A percentile compares a stretch with the other conserved stretches of the same genome.
phyloP scores from a whole-genome alignment of 2,888 invertebrate genomes.

The Lasioglossum vierecki region DNA sequence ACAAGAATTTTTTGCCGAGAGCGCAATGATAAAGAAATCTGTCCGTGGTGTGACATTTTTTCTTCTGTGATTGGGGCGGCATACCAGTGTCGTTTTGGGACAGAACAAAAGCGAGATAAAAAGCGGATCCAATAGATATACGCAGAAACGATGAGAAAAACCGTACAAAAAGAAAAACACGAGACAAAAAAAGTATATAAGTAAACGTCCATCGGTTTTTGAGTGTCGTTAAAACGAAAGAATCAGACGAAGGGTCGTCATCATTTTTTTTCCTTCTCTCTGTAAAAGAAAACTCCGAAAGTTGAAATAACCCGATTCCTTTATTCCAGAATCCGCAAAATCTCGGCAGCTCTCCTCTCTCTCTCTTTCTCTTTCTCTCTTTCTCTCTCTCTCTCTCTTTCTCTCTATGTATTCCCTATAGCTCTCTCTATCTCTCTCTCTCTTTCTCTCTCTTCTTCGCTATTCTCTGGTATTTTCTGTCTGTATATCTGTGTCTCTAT shows the following conservation, averaged over 20 bases:
- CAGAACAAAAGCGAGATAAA: conserved; percentile 70
- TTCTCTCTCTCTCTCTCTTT: conserved; percentile 19
- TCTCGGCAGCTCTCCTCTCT: too few relatives aligned
- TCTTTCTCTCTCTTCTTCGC: conserved; percentile 29
- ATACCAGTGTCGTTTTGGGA: conserved; percentile 86
- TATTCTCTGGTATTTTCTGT: neutral
- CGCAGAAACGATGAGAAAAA: conserved; percentile 85
- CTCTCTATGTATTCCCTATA: conserved; percentile 23
- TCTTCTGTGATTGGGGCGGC: conserved; percentile 94
- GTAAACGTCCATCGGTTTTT: conserved; percentile 87
- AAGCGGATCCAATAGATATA: conserved; percentile 74
- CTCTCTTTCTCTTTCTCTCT: neutral
- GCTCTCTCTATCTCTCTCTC: conserved; percentile 1
- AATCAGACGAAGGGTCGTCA: conserved; percentile 80
- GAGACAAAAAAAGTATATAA: conserved; percentile 29
- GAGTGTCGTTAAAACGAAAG: conserved; percentile 88
- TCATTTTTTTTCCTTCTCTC: conserved; percentile 81
- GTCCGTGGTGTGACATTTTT: conserved; percentile 92
- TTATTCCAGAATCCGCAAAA: too few relatives aligned
- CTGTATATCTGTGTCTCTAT: neutral
- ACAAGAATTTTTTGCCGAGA: conserved; percentile 76
- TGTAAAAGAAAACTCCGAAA: conserved; percentile 40
- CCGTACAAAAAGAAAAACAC: conserved; percentile 33
- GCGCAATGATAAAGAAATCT: conserved; percentile 77
- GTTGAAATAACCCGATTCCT: too few relatives aligned